A percentile compares a stretch with the other conserved stretches of the same genome.
phyloP scores from a whole-genome alignment of 2,888 invertebrate genomes.

The Caenorhabditis sp. region DNA sequence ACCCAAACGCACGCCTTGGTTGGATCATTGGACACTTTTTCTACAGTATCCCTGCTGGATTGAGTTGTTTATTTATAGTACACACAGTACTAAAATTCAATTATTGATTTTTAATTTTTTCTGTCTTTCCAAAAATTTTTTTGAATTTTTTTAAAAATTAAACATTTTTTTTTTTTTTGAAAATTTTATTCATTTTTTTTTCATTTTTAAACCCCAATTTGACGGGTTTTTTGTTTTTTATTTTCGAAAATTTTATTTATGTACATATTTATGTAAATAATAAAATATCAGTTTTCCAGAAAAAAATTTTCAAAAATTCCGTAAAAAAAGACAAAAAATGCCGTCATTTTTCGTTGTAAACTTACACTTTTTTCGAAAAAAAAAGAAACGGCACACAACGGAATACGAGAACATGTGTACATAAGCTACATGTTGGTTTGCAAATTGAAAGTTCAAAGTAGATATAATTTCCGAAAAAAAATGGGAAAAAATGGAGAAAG shows the following conservation, averaged over 20 bases:
- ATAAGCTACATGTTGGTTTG: background rate
- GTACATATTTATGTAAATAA: too few relatives aligned
- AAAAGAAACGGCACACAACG: background rate
- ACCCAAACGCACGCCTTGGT: conserved; percentile 22
- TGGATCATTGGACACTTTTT: conserved; percentile 53
- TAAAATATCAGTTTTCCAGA: background rate
- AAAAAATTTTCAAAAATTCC: background rate
- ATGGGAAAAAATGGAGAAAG: background rate
- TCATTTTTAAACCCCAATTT: background rate
- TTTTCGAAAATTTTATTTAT: background rate
- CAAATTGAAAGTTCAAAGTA: background rate
- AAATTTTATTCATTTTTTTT: background rate
- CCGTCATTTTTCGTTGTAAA: background rate
- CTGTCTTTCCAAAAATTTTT: background rate
- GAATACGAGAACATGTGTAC: background rate
- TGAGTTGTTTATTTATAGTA: background rate
- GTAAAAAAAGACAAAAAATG: background rate
- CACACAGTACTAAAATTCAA: background rate
- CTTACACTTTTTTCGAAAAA: background rate
- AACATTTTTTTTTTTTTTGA: background rate
- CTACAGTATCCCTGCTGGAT: conserved; percentile 53
- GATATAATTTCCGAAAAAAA: background rate
- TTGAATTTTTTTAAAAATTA: background rate
- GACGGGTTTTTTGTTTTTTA: conserved; percentile 11
- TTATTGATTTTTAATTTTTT: background rate